Percentiles rank a stretch among this genome's conserved stretches.
These are phyloP conservation scores for Cerastis leucographa DNA, from an alignment of 2,888 invertebrate species.

Conservation along the genomic window DNA sequence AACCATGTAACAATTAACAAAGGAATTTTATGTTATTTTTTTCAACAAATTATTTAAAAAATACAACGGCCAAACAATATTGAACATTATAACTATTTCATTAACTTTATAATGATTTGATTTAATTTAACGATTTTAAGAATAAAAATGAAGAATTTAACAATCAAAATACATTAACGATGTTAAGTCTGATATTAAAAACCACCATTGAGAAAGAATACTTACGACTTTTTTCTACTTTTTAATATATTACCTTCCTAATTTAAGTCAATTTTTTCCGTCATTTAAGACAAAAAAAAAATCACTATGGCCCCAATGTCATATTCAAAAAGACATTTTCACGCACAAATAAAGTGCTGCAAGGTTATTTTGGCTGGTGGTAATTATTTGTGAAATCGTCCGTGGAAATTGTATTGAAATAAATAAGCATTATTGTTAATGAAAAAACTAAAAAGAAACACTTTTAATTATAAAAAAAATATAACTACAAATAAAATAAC, in stretches of 20 bases:
- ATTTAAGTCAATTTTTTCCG: too few species aligned
- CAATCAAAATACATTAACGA: not conserved
- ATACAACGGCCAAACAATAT: not conserved
- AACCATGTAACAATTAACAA: too few species aligned
- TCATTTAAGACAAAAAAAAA: constrained; percentile 20
- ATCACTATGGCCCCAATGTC: constrained; percentile 25
- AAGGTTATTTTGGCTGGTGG: not conserved
- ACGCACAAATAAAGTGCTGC: constrained; percentile 51
- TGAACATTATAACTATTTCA: not conserved
- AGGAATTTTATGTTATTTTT: not conserved
- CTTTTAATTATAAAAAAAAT: too few species aligned
- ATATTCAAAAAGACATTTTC: constrained; percentile 26
- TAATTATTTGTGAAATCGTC: not conserved
- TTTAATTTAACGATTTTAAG: not conserved
- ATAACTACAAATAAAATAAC: too few species aligned
- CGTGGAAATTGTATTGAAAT: not conserved
- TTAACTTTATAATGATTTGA: too few species aligned
- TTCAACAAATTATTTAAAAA: not conserved
- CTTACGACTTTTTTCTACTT: not conserved
- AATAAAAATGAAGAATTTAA: not conserved
- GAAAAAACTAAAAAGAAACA: too few species aligned
- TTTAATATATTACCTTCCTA: constrained; percentile 10
- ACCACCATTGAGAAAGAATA: not conserved
- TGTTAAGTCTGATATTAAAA: constrained; percentile 3
- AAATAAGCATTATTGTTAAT: too few species aligned